These are phyloP conservation scores for Pardosa pseudoannulata DNA, from an alignment of 2,888 invertebrate genomes.

Conservation along the genomic window DNA sequence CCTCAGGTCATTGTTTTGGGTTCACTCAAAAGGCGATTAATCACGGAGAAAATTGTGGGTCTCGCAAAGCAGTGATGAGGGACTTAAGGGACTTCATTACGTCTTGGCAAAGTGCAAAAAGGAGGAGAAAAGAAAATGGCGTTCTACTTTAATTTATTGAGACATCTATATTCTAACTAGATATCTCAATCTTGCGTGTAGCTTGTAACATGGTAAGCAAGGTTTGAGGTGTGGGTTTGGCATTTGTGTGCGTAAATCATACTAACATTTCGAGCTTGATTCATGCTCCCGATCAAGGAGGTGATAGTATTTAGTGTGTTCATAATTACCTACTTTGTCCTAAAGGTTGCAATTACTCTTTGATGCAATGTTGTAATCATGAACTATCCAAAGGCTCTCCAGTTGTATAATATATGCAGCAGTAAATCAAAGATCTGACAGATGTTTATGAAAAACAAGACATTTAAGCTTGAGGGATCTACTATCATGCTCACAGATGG, in stretches of 20 bases:
- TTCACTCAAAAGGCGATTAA: conserved; percentile 67
- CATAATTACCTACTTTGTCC: conserved; percentile 20
- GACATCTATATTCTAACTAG: conserved; percentile 47
- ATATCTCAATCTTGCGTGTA: conserved; percentile 45
- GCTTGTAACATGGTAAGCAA: conserved; percentile 46
- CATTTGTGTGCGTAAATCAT: background rate
- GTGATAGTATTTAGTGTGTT: background rate
- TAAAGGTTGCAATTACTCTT: conserved; percentile 52
- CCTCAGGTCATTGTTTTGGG: conserved; percentile 61
- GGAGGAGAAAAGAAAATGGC: conserved; percentile 21
- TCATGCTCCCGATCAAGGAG: conserved; percentile 38
- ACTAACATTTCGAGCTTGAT: conserved; percentile 26
- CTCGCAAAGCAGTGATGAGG: conserved; percentile 38
- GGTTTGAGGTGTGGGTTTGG: conserved; percentile 37
- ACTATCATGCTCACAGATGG: too few species aligned
- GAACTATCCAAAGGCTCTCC: background rate
- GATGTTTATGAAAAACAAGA: background rate
- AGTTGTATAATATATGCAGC: background rate
- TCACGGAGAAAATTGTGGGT: conserved; percentile 64
- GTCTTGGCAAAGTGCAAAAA: conserved; percentile 47
- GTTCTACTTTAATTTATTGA: conserved; percentile 49
- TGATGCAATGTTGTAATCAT: conserved; percentile 38
- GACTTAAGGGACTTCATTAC: conserved; percentile 63
- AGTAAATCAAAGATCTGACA: background rate
- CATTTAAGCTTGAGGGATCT: too few species aligned